Evolutionary conservation across 2,113 vertebrate species (phyloP), one percentile per base, ranked within the genome.

Genomic region (Chloebia gouldiae): DNA sequence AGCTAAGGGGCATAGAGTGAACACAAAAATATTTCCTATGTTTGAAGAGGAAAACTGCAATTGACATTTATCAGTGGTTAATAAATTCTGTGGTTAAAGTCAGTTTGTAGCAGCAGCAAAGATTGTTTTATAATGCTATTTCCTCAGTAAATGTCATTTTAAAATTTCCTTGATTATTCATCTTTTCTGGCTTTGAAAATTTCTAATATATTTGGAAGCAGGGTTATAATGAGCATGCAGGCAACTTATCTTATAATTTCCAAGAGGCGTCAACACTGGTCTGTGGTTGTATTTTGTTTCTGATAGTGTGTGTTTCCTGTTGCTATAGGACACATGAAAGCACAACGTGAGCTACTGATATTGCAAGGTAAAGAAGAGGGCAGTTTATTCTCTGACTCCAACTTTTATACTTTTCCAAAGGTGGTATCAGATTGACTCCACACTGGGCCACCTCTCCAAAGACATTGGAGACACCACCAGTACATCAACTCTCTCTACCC

Each of bases 121-220:
- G 13, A 60, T 39, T 83, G 53, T 73, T 91, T 93, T 77, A 59
- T 85, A 75, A 86, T 88, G 65, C 53, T 57, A 7, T 88, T 93
- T 70, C 45, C 79, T 71, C 59, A 69, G 45, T 61, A 72, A 95
- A 69, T 33, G 61, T 37, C 35, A 64, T 81, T 94, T 70, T 30
- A 66, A 90, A 89, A 68, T 91, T 97, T 90, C 65, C 71, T 86
- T 77, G 85, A 89, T 90, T 91, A 68, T 76, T 92, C 27, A 73
- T 78, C 65, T 94, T 94, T 91, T 86, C 66, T 79, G 73, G 22
- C 56, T 95, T 90, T 76, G 78, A 78, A 91, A 91, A 47, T 57
- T 57, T 57, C 37, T 84, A 27, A 61, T 85, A 87, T 84, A 42
- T 91, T 89, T 91, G 69, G 69, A 57, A 89, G 49, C 65, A 2